phyloP scores from a whole-genome alignment of 2,888 invertebrate genomes.

The Ditula angustiorana region DNA sequence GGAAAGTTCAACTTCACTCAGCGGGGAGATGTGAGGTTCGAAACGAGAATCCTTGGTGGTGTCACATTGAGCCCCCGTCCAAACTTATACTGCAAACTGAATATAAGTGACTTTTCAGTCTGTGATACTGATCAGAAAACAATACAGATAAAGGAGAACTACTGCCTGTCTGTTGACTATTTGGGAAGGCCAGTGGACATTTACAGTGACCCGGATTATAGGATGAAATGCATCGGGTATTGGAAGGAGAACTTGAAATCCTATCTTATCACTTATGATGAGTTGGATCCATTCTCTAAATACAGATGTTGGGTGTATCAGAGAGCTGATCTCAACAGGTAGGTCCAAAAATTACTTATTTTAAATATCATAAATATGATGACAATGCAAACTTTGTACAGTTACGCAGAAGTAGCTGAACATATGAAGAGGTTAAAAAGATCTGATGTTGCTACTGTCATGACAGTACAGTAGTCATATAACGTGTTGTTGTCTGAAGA shows the following conservation, averaged over 20 bases:
- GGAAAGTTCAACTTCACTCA: constrained; percentile 98
- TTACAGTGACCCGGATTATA: constrained; percentile 98
- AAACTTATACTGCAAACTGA: constrained; percentile 95
- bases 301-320: constrained; percentile 99
- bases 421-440: too few relatives aligned
- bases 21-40: constrained; percentile 94
- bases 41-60: constrained; percentile 97
- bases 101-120: constrained; percentile 97
- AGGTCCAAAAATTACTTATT: constrained; percentile 85
- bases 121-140: constrained; percentile 98
- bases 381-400: too few relatives aligned
- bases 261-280: constrained; percentile 97
- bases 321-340: constrained; percentile 95
- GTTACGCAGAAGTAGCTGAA: too few relatives aligned
- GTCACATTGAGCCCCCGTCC: constrained; percentile 97
- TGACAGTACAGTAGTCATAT: too few relatives aligned
- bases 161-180: constrained; percentile 98
- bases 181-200: constrained; percentile 97
- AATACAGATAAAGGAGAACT: constrained; percentile 97
- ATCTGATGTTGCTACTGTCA: too few relatives aligned
- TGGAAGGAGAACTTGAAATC: constrained; percentile 99
- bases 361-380: not conserved
- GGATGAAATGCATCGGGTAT: constrained; percentile 98
- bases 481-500: too few relatives aligned
- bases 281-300: constrained; percentile 97